phyloP scores from a whole-genome alignment of 64 coral and sea anemone genomes.

The Pocillopora damicornis region DNA sequence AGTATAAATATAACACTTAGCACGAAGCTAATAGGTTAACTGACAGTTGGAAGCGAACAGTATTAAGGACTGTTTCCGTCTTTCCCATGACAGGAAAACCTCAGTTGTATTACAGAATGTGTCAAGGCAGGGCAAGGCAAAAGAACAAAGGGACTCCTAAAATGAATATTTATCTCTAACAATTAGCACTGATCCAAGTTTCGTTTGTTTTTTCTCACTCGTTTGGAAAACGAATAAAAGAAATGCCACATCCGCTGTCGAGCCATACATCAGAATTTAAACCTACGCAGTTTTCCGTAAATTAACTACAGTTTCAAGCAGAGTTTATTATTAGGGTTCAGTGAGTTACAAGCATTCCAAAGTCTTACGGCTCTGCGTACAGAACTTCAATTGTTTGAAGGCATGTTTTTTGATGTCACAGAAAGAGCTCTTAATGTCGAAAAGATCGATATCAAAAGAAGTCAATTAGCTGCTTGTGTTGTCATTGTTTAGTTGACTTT shows the following conservation, averaged over 20 bases:
- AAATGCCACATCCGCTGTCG: not conserved
- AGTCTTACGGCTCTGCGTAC: not conserved
- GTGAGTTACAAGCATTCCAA: not conserved
- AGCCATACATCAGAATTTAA: not conserved
- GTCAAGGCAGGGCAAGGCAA: not conserved
- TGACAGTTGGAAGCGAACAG: not conserved
- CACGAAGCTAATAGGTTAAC: not conserved
- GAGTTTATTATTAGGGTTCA: not conserved
- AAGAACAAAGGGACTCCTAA: not conserved
- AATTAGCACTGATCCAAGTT: slow-evolving; percentile 1
- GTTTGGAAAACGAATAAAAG: not conserved
- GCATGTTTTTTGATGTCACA: not conserved
- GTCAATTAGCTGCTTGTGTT: not conserved
- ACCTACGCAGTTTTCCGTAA: not conserved
- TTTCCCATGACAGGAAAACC: not conserved
- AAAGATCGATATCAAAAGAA: not conserved
- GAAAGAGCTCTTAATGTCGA: not conserved
- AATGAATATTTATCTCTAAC: not conserved
- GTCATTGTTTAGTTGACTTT: not conserved
- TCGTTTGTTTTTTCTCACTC: not conserved
- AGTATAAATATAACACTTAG: not conserved
- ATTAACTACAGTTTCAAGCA: not conserved
- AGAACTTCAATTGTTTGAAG: not conserved
- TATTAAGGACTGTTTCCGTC: not conserved
- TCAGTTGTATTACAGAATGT: not conserved